Evolutionary conservation across 2,797 vertebrate species (phyloP).

Genomic region (Cynodonichthys magdalenae): DNA sequence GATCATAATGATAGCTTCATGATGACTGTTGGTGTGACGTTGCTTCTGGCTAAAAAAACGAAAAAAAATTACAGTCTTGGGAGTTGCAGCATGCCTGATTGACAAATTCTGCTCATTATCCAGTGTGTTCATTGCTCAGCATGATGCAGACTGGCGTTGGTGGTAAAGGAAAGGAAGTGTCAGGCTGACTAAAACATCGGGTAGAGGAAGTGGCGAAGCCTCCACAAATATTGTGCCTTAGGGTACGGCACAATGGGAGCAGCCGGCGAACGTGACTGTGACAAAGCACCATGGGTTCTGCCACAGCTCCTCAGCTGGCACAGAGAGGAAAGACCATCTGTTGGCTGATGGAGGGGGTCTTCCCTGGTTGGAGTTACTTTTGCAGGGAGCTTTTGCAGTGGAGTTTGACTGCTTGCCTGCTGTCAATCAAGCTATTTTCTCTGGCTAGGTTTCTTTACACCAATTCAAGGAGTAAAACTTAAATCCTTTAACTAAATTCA

Average conservation of each 20-base stretch:
- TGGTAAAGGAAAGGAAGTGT: conserved; percentile 47
- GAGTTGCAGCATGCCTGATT: conserved; percentile 52
- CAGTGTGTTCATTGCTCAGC: conserved; percentile 55
- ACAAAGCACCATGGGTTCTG: conserved; percentile 65
- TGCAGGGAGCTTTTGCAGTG: conserved; percentile 19
- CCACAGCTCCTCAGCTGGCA: conserved; percentile 57
- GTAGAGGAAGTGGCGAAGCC: conserved; percentile 51
- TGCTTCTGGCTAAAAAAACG: conserved; percentile 45
- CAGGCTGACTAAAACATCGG: conserved; percentile 42
- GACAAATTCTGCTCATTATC: conserved; percentile 74
- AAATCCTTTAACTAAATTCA: conserved; percentile 52
- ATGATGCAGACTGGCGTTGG: conserved; percentile 52
- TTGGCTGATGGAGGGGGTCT: conserved; percentile 66
- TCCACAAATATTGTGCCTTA: conserved; percentile 41
- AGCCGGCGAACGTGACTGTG: conserved; percentile 66
- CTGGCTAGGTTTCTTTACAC: conserved; percentile 60
- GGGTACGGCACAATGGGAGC: conserved; percentile 49
- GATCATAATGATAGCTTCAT: conserved; percentile 59
- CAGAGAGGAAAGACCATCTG: conserved; percentile 74
- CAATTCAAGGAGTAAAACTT: conserved; percentile 40
- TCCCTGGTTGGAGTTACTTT: conserved; percentile 57
- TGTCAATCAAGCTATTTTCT: conserved; percentile 54
- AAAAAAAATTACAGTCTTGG: conserved; percentile 21
- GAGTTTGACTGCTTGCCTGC: conserved; percentile 45
- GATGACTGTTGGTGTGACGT: conserved; percentile 41